Evolutionary conservation across 2,113 vertebrate genomes (phyloP).

Genomic region (Chloroceryle aenea): DNA sequence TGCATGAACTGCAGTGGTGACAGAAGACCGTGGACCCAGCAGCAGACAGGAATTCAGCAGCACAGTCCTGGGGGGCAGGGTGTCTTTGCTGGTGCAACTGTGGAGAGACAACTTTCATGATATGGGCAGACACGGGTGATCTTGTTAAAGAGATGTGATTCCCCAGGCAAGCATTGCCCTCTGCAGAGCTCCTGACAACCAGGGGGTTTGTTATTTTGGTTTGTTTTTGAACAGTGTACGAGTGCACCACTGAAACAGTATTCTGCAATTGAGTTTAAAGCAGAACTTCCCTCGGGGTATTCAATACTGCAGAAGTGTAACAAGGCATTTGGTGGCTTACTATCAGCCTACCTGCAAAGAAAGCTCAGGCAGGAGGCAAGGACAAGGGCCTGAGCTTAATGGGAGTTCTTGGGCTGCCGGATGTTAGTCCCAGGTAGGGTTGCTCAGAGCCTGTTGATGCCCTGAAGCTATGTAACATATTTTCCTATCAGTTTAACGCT

Average conservation of each 20-base stretch:
- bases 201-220: background rate
- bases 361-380: background rate
- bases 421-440: background rate
- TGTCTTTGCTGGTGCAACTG: background rate
- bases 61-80: rapidly evolving
- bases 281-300: background rate
- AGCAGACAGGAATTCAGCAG: background rate
- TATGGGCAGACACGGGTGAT: background rate
- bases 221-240: background rate
- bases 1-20: rapidly evolving
- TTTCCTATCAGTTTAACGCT: background rate
- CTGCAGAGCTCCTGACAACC: background rate
- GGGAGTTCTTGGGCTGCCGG: background rate
- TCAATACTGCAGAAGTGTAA: background rate
- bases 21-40: rapidly evolving
- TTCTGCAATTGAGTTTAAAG: background rate
- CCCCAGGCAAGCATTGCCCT: background rate
- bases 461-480: background rate
- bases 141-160: background rate
- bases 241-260: background rate
- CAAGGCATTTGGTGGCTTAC: background rate
- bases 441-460: background rate
- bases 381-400: background rate
- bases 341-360: background rate
- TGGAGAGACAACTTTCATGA: background rate